Conservation (phyloP, 2,888 invertebrate species). For the Apamea anceps region DNA sequence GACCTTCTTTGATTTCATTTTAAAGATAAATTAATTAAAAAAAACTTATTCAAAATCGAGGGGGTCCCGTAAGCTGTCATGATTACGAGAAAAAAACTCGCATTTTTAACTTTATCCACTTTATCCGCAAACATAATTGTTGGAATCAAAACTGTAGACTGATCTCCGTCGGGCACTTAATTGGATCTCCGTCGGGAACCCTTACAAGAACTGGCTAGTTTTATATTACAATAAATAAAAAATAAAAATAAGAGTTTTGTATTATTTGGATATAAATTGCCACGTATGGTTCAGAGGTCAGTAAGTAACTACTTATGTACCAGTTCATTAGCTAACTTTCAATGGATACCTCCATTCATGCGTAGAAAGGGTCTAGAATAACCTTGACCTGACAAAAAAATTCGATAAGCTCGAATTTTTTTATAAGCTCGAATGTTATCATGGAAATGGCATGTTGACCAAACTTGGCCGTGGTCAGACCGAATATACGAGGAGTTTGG, state of each 20-base stretch:
- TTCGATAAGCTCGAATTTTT: too few relatives aligned
- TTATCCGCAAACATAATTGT: neutral
- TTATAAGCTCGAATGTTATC: neutral
- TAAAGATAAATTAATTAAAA: neutral
- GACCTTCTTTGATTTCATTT: neutral
- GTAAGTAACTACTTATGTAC: neutral
- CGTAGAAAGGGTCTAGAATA: neutral
- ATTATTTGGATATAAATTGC: neutral
- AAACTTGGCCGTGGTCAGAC: neutral
- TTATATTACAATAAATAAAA: neutral
- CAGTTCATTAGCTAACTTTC: neutral
- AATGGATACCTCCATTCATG: neutral
- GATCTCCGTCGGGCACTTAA: conserved; percentile 1
- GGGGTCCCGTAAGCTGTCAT: conserved; percentile 31
- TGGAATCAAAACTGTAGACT: neutral
- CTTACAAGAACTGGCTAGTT: conserved; percentile 3
- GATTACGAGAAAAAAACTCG: neutral
- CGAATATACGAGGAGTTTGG: neutral
- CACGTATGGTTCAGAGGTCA: neutral
- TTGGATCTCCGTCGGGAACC: conserved; percentile 10
- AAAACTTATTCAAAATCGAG: conserved; percentile 34
- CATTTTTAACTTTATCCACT: neutral
- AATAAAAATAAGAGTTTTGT: too few relatives aligned
- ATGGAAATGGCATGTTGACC: neutral
- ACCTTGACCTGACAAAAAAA: neutral